Evolutionary conservation across 2,888 invertebrate genomes (phyloP).

Genomic region (Oligia fasciuncula): DNA sequence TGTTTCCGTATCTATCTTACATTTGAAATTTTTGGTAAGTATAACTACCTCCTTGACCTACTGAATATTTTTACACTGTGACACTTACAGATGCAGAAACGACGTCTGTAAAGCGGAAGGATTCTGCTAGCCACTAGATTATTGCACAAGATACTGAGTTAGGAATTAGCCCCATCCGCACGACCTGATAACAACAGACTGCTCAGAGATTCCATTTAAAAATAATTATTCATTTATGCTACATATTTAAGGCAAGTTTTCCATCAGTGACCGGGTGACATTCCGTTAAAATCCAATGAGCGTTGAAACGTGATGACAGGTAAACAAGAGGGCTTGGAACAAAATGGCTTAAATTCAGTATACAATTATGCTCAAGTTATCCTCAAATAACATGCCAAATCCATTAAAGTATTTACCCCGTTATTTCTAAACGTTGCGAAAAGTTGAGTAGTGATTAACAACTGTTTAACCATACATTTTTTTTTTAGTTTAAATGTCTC

Average conservation of each 20-base stretch:
- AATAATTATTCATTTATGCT: neutral
- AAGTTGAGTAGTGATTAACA: too few species aligned
- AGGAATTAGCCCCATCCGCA: conserved; percentile 59
- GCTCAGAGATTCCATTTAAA: neutral
- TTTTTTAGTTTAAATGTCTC: too few species aligned
- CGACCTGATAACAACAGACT: conserved; percentile 18
- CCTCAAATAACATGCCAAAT: too few species aligned
- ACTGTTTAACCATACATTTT: too few species aligned
- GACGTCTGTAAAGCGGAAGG: conserved; percentile 60
- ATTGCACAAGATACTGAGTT: conserved; percentile 62
- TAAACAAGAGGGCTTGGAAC: too few species aligned
- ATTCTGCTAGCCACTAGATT: conserved; percentile 66
- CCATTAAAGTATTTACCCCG: too few species aligned
- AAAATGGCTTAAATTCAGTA: too few species aligned
- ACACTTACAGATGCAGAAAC: conserved; percentile 24
- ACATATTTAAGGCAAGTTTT: neutral
- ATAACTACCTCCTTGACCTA: conserved; percentile 1
- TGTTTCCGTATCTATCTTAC: neutral
- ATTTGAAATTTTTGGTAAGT: neutral
- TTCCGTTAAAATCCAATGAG: neutral
- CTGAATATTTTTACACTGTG: conserved; percentile 46
- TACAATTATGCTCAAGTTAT: too few species aligned
- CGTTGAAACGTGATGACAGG: too few species aligned
- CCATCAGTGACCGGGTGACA: neutral
- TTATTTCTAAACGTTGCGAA: too few species aligned